Evolutionary conservation across 1,140 invertebrate genomes (phyloP), one percentile per base, ranked within the genome.

Genomic region (Steinernema feltiae): DNA sequence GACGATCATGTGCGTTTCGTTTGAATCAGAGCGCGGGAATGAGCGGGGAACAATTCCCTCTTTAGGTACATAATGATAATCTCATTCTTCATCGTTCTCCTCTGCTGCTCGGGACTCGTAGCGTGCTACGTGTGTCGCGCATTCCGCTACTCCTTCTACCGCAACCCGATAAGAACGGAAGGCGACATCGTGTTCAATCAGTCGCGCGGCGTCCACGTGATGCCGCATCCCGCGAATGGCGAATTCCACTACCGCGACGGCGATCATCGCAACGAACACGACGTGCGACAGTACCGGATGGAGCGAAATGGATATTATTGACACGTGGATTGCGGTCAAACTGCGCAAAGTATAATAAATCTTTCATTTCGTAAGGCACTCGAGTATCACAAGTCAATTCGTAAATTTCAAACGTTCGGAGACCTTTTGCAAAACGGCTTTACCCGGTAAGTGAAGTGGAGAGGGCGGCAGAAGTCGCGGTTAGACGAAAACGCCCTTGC

Each of bases 81-180:
- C 24, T 63, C 53, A 3, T 63, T 63, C 53, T 63, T 63, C 24
- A 63, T 63, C 24, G 53, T 63, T 21, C 53, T 63, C 53, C 15
- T 63, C 53, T 63, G 53, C 53, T 63, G 53, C 24, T 63, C 53
- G 24, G 24, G 53, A 15, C 53, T 63, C 53, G 53, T 63, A 7
- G 53, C 53, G 53, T 63, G 53, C 53, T 63, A 63, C 53, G 53
- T 63, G 12, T 63, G 53, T 27, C 53, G 53, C 12, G 53, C 53
- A 3, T 63, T 63, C 53, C 53, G 53, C 12, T 63, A n/a, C 53
- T 63, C 53, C 24, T 63, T 63, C 53, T 63, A 63, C 53, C 53
- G 53, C 24, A 63, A 63, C 24, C 53, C 53, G 7, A 27, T 63
- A 3, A 15, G 53, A 27, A 63, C 53, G 12, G 53, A 63, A 7